Base-by-base conservation (phyloP, 2,797 vertebrate genomes). In the Philypnodon macrostomus region DNA sequence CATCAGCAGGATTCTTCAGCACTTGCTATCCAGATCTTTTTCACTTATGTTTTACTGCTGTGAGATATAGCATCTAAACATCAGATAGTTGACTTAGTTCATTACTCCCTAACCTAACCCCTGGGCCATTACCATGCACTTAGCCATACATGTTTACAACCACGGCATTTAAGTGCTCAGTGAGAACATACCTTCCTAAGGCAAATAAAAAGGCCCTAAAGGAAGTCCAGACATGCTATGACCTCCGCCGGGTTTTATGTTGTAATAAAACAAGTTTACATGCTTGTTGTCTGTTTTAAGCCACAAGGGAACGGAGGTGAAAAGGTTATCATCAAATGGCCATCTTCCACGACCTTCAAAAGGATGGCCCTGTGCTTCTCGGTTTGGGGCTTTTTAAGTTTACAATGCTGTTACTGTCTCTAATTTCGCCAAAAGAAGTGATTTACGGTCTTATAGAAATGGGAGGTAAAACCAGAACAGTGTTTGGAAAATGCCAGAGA, bases 181-280 rank as follows among this genome's bases (percentile, higher is more conserved):
- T 66, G 35, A 47, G 63, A 81, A 77, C 73, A 71, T 77, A 69
- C 68, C 60, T 70, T 48, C 49, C 34, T 77, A 53, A 50, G 42
- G 58, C 74, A 70, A 84, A 87, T 87, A 84, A 86, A 87, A 79
- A n/a, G n/a, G 46, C 46, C 42, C 62, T 47, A 35, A 70, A 79
- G 64, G 73, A 73, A 63, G 63, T 77, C 67, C 79, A 85, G 81
- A 76, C 82, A 67, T 63, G 66, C 53, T 65, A 44, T 16, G 36
- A 79, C 77, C 82, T 83, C 78, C 70, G 76, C 44, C 1, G 63
- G 73, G 79, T 81, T 89, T 90, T 87, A 88, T 83, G 79, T 53
- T 56, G 55, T 77, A 71, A 80, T 89, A 88, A 91, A 89, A 85
- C 79, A 85, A 85, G 85, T 89, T 90, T 87, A 88, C 86, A 86